A percentile compares a stretch with the other conserved stretches of the same genome.
Conservation (phyloP, 1,140 invertebrate species). For the Drosophila leontia region DNA sequence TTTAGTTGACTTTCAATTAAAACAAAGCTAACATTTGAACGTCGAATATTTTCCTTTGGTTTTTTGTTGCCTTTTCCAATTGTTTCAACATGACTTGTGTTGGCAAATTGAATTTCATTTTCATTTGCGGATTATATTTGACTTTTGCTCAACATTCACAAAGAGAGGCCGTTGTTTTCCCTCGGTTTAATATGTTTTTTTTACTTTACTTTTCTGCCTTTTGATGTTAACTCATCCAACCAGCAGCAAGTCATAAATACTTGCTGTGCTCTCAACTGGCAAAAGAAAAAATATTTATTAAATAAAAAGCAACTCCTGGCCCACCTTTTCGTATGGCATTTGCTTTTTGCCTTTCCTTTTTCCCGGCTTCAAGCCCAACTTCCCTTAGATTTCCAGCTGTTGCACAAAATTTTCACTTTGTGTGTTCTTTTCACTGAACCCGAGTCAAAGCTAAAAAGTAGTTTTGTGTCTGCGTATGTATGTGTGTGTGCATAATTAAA, state of each 20-base stretch:
- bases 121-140: conserved; percentile 64
- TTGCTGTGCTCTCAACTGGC: conserved; percentile 81
- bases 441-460: conserved; percentile 43
- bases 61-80: conserved; percentile 44
- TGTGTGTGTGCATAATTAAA: conserved; percentile 68
- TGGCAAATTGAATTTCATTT: conserved; percentile 69
- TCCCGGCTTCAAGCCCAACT: conserved; percentile 9
- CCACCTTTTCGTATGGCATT: conserved; percentile 62
- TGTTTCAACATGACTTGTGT: conserved; percentile 74
- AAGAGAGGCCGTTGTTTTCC: conserved; percentile 51
- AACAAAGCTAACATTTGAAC: conserved; percentile 59
- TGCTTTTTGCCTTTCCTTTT: conserved; percentile 35
- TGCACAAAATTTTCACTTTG: conserved; percentile 51
- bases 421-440: conserved; percentile 72
- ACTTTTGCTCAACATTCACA: conserved; percentile 65
- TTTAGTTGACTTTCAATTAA: conserved; percentile 73
- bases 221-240: conserved; percentile 74
- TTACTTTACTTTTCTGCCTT: conserved; percentile 39
- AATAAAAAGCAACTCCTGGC: conserved; percentile 68
- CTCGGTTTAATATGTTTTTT: not conserved
- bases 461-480: conserved; percentile 35
- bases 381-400: conserved; percentile 44
- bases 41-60: conserved; percentile 23
- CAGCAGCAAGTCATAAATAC: conserved; percentile 72
- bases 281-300: conserved; percentile 69